Percentiles rank a stretch among this genome's conserved stretches.
phyloP scores from a whole-genome alignment of 2,797 vertebrate genomes.

The Emys orbicularis region DNA sequence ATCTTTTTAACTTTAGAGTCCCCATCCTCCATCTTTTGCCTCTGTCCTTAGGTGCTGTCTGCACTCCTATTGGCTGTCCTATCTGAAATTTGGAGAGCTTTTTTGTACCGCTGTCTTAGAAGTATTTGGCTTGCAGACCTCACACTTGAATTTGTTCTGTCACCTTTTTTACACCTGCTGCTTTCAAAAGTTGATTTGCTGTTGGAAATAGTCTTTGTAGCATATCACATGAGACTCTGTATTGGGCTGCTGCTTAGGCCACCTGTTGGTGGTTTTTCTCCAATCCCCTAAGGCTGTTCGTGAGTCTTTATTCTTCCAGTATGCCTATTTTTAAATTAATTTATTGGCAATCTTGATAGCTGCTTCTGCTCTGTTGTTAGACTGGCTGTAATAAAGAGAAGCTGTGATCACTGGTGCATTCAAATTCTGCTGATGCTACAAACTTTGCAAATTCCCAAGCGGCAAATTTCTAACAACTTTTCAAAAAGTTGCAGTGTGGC shows the following conservation, averaged over 20 bases:
- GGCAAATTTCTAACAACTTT: neutral
- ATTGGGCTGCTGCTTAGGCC: rapidly evolving
- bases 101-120: neutral
- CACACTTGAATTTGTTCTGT: neutral
- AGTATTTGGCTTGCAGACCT: rapidly evolving
- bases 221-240: neutral
- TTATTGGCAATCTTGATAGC: neutral
- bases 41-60: neutral
- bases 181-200: rapidly evolving
- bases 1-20: rapidly evolving
- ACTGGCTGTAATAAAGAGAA: neutral
- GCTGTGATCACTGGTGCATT: rapidly evolving
- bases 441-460: neutral
- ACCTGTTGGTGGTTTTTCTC: rapidly evolving
- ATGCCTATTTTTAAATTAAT: neutral
- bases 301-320: neutral
- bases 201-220: neutral
- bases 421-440: neutral
- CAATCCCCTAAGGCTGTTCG: neutral
- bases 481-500: neutral
- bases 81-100: neutral
- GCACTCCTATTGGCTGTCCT: rapidly evolving
- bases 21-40: neutral
- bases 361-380: neutral
- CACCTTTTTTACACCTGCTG: neutral